phyloP scores from a whole-genome alignment of 1,140 invertebrate species.

The Brachionus rubens region DNA sequence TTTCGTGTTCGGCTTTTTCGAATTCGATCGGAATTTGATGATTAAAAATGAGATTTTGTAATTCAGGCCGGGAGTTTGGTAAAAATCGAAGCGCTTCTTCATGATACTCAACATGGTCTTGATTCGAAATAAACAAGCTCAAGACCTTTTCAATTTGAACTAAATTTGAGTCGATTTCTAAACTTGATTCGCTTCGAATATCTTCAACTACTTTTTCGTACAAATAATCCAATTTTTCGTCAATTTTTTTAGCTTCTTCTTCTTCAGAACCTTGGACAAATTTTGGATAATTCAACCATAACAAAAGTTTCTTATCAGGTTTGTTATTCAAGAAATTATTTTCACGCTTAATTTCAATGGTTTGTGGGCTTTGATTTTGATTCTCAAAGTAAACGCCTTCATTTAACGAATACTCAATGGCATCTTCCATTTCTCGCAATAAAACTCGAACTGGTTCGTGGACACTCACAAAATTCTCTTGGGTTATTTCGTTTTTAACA shows the following conservation, averaged over 20 bases:
- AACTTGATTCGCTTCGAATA: neutral
- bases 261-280: neutral
- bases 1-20: neutral
- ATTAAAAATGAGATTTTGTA: constrained; percentile 10
- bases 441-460: constrained; percentile 10
- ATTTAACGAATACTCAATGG: neutral
- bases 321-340: constrained; percentile 7
- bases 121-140: constrained; percentile 29
- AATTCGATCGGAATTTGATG: neutral
- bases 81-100: neutral
- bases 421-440: constrained; percentile 23
- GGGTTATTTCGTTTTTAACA: neutral
- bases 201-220: constrained; percentile 3
- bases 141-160: constrained; percentile 14
- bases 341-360: neutral
- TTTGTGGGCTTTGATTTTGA: neutral
- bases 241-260: constrained; percentile 32
- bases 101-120: constrained; percentile 34
- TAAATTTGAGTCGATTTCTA: constrained; percentile 10
- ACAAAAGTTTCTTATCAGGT: constrained; percentile 38
- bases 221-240: constrained; percentile 42
- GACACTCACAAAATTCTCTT: neutral
- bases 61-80: constrained; percentile 10
- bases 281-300: constrained; percentile 45
- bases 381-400: neutral